Base-by-base conservation (phyloP, 2,797 vertebrate species). In the Chromobotia macracanthus region DNA sequence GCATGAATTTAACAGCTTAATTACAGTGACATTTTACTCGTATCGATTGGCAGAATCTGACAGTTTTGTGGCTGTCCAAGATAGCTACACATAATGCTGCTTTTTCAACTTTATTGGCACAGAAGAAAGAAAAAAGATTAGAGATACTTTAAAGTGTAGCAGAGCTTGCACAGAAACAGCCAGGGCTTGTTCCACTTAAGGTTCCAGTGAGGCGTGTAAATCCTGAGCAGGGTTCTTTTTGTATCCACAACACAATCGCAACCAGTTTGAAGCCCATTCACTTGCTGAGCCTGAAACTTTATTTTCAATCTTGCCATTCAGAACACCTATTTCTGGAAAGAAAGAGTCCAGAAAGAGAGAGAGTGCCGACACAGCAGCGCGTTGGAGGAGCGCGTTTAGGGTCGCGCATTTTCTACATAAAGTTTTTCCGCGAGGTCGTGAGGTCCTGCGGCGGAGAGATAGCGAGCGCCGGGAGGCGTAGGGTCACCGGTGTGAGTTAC, bases 401-500 rank as follows among this genome's bases (percentile, higher is more conserved):
- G 80, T 82, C 78, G 60, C 44, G 74, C 74, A 81, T 86, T 87
- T 48, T 68, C 88, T 91, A 89, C 93, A 91, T 94, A 94, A 89
- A 92, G 90, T 93, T 91, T 92, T 84, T 90, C 83, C 87, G 89
- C 86, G 89, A 91, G 89, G 89, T 89, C 87, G 90, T 86, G 90
- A 72, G 92, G 90, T 90, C 90, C 90, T 86, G 85, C 86, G 88
- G 89, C 87, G 91, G 90, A 69, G 53, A 89, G 87, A 81, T 83
- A 86, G 85, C 84, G 84, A 89, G 88, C 81, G 85, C 83, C 89
- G 82, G 87, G 88, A 87, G 90, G 91, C 88, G 83, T 85, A 90
- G 90, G 94, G 93, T 94, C 91, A 93, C 89, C 91, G 93, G 95
- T 94, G 93, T 95, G 94, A 95, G 95, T 98, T 97, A 95, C 96